phyloP scores from a whole-genome alignment of 2,113 vertebrate species.

The Epinephelus cyanopodus region DNA sequence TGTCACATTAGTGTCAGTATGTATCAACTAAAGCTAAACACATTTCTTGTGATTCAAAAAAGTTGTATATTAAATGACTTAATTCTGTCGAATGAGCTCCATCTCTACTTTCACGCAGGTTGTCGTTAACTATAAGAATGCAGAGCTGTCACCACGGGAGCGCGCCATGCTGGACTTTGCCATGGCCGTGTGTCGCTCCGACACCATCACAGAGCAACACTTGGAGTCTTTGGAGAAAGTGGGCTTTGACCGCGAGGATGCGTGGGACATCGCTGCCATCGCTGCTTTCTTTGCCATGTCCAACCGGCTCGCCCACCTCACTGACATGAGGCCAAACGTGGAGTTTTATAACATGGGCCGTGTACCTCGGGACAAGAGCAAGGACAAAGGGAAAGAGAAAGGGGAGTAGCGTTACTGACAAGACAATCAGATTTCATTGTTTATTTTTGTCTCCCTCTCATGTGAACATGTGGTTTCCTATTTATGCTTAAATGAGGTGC shows the following conservation, averaged over 20 bases:
- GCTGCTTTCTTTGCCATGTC: constrained; percentile 90
- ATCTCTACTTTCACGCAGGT: constrained; percentile 76
- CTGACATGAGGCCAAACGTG: constrained; percentile 85
- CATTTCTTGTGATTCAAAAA: not conserved
- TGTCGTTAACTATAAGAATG: constrained; percentile 85
- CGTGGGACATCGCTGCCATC: constrained; percentile 90
- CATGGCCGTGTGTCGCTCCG: constrained; percentile 84
- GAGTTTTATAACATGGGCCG: constrained; percentile 90
- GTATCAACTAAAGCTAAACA: not conserved
- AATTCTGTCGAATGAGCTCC: not conserved
- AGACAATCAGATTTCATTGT: not conserved
- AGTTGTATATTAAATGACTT: not conserved
- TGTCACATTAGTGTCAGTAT: not conserved
- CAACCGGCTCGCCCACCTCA: constrained; percentile 87
- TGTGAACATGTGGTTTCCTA: not conserved
- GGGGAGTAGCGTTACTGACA: not conserved
- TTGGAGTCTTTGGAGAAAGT: constrained; percentile 85
- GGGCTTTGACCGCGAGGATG: constrained; percentile 88
- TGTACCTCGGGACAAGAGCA: constrained; percentile 69
- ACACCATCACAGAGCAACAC: constrained; percentile 87
- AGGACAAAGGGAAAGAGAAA: constrained; percentile 38
- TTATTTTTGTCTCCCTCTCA: not conserved
- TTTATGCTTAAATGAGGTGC: not conserved
- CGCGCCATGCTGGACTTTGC: constrained; percentile 90
- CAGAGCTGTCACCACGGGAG: constrained; percentile 83